These are phyloP conservation scores for Otolemur garnettii DNA, from an alignment of 2,113 vertebrate genomes.

Conservation along the genomic window DNA sequence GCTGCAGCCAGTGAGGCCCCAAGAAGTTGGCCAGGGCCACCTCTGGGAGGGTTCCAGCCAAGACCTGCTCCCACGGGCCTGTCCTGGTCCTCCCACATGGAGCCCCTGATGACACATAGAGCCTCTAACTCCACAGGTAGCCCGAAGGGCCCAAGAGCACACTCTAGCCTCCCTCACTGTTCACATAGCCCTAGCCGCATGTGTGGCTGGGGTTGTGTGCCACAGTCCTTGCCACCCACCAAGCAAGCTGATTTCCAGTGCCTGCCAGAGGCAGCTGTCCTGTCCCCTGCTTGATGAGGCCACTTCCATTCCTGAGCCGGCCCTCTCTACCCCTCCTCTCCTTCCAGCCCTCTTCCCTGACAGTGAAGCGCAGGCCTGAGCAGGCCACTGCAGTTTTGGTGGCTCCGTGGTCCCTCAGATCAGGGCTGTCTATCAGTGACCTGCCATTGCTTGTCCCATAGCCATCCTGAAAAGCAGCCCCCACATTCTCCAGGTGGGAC, in stretches of 20 bases:
- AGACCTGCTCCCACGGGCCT: not conserved
- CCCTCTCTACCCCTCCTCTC: not conserved
- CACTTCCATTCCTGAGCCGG: accelerated
- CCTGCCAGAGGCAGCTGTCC: not conserved
- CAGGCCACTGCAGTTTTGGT: not conserved
- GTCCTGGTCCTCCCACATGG: accelerated
- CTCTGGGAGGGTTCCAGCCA: not conserved
- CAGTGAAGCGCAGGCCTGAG: not conserved
- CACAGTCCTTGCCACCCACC: not conserved
- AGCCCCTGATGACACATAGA: not conserved
- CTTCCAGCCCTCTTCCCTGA: not conserved
- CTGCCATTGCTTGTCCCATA: too few species aligned
- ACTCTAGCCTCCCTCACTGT: too few species aligned
- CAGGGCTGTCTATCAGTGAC: too few species aligned
- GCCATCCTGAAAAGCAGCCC: too few species aligned
- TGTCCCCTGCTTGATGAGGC: too few species aligned
- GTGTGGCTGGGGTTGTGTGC: accelerated
- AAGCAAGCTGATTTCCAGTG: not conserved
- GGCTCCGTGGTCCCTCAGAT: not conserved
- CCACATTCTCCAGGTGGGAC: not conserved
- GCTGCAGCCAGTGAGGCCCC: not conserved
- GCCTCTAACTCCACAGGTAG: not conserved
- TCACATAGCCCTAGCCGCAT: too few species aligned
- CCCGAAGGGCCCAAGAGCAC: too few species aligned
- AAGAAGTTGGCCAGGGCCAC: not conserved